Base-by-base conservation (phyloP, 2,888 invertebrate species). In the Teleiodes luculella region DNA sequence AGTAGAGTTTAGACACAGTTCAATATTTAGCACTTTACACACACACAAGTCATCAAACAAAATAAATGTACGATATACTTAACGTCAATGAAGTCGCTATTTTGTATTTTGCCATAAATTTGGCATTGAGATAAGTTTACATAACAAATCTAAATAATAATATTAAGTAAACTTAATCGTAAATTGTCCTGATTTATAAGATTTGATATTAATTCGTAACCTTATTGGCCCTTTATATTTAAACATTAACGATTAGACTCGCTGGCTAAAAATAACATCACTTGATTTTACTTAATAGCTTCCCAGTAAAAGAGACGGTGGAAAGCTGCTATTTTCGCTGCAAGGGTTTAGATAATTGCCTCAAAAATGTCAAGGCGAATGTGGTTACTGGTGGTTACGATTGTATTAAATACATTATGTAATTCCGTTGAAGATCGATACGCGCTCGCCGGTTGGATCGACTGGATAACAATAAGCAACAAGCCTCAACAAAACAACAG, bases 341-440 rank as follows among this genome's bases (percentile, higher is more conserved):
- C 52, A 52, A 36, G 31, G 35, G 45, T 41, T 52, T 30, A 37
- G 10, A 47, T 11, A 47, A 53, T 52, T 24, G 54, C 35, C 28
- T 41, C n/a, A 43, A 18, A 45, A 45, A n/a, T 50, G 11, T 28
- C 24, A 31, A 55, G 56, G 57, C 53, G 43, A 55, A 55, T 57
- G 51, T 14, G 55, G 57, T 55, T 57, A 57, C 53, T n/a, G n/a
- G n/a, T n/a, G n/a, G n/a, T n/a, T n/a, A n/a, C n/a, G n/a, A n/a
- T n/a, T n/a, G 57, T 55, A 53, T 10, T 30, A 41, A n/a, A 41
- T 41, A 53, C 51, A 52, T 53, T 24, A 24, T 24, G 24, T 24
- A 51, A 55, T 57, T 55, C 41, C 55, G 51, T 55, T 57, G 51
- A 55, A 24, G 24, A 24, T n/a, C n/a, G 54, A 57, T 57, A 52